Base-by-base conservation (phyloP, 2,113 vertebrate species). In the Ranitomeya variabilis region DNA sequence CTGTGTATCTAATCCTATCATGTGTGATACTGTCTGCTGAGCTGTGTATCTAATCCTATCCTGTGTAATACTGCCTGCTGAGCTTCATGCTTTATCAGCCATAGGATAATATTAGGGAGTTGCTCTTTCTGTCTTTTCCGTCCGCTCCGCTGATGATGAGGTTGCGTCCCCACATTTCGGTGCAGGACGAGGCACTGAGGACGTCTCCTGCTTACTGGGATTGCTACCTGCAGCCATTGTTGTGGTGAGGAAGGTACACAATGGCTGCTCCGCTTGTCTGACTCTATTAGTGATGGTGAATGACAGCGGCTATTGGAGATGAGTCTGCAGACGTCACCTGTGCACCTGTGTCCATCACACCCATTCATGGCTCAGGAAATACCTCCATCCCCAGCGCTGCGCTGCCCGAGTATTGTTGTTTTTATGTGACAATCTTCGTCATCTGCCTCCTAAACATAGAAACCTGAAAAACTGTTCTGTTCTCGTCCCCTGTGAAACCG, bases 391-490 rank as follows among this genome's bases (percentile, higher is more conserved):
- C 37, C 2, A n/a, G 3, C 10, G 4, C 37, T 9, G 55, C 23
- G 12, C 26, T 67, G 45, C 80, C 60, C 23, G 55, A 1, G 18
- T 69, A 69, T 87, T 87, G 76, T 87, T 86, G 19, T 64, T 64
- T 45, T 74, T 52, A n/a, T 86, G 57, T 79, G 45, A 66, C 51
- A 55, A 19, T 31, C 31, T 74, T 37, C 12, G 14, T 80, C 86
- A 66, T 64, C 86, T 87, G 85, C 59, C 19, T 64, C 37, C 31
- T 6, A 59, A 54, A 60, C 9, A 67, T 16, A 66, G 21, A 26
- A 55, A n/a, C 62, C 18, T 10, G 19, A 83, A 59, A 59, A 15
- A 57, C 54, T 15, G 15, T 23, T 55, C 19, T 79, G 13, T 71
- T 71, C 31, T 26, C 16, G 21, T 37, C 52, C 8, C 37, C 45